Base-by-base conservation (phyloP, 2,888 invertebrate species). In the Coelopa pilipes region DNA sequence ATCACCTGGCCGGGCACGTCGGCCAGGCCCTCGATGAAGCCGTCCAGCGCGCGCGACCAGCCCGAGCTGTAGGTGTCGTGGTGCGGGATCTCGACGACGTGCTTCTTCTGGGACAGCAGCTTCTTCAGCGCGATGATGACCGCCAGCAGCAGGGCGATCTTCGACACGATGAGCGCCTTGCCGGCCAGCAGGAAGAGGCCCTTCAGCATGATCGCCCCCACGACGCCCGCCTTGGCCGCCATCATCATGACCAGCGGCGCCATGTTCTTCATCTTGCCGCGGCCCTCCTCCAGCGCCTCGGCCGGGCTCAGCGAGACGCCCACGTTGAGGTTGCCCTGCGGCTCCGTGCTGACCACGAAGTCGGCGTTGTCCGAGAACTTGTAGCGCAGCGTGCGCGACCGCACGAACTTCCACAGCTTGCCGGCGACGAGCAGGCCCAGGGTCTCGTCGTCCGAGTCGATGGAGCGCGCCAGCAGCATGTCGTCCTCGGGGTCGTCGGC, bases 81-180 rank as follows among this genome's bases (percentile, higher is more conserved):
- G 79, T 93, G 91, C 76, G 92, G 92, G 80, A 93, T 92, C 2
- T 94, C 92, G 49, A 93, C 93, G 47, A 94, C 92, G 17, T 86
- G 85, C 74, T 88, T 93, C 83, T 92, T 92, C 70, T 84, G 83
- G 68, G 92, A 92, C 87, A 95, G 92, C 59, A 96, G 89, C 82
- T 95, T 95, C 89, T 94, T 95, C 82, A 95, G 85, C 49, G 94
- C 95, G 78, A 95, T 93, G 79, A 95, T 92, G 62, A 92, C 92
- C 15, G 95, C 93, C 72, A 95, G 88, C 4, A 95, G 90, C 12
- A 96, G 89, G 2, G 95, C 95, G 70, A 95, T 92, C 90, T 96
- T 96, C 80, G 94, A 94, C 76, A 95, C 92, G 59, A 96, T 90
- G 5, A 96, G 89, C 45, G 95, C 95, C 88, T 96, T 95, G 82